These are phyloP conservation scores for Zygaena filipendulae DNA, from an alignment of 2,888 invertebrate species.

Conservation along the genomic window DNA sequence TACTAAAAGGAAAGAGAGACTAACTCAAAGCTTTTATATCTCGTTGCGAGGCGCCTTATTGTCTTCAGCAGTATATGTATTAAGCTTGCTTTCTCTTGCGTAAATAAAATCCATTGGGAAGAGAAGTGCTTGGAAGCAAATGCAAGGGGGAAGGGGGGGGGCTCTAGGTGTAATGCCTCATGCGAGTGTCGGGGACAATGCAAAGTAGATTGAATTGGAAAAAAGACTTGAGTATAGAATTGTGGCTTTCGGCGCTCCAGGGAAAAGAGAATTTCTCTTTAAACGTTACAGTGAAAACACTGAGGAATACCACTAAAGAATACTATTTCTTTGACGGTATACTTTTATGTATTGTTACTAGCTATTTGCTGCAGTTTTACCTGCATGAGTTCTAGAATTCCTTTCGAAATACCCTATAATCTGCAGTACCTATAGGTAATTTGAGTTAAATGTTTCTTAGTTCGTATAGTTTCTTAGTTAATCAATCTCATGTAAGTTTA, in stretches of 20 bases:
- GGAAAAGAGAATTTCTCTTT: conserved; percentile 39
- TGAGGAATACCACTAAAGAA: too few species aligned
- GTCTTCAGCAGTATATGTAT: conserved; percentile 65
- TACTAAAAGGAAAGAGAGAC: conserved; percentile 60
- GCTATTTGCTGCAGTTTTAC: too few species aligned
- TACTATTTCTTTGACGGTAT: too few species aligned
- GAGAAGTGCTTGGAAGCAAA: conserved; percentile 54
- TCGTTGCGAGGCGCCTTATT: conserved; percentile 62
- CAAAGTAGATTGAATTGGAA: conserved; percentile 69
- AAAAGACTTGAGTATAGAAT: conserved; percentile 56
- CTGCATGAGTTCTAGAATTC: too few species aligned
- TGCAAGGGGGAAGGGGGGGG: conserved; percentile 38
- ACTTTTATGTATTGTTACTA: too few species aligned
- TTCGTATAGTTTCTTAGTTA: too few species aligned
- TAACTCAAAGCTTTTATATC: conserved; percentile 69
- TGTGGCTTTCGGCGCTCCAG: conserved; percentile 50
- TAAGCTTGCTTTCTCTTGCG: conserved; percentile 66
- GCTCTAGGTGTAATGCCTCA: conserved; percentile 63
- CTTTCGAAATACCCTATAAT: too few species aligned
- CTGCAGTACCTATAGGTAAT: too few species aligned
- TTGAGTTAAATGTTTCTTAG: too few species aligned
- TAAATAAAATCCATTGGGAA: conserved; percentile 63
- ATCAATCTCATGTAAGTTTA: too few species aligned
- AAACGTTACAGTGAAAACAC: conserved; percentile 53
- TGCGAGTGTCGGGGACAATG: conserved; percentile 63